Evolutionary conservation across 1,140 invertebrate species (phyloP).

Genomic region (Matsumurasca onukii): DNA sequence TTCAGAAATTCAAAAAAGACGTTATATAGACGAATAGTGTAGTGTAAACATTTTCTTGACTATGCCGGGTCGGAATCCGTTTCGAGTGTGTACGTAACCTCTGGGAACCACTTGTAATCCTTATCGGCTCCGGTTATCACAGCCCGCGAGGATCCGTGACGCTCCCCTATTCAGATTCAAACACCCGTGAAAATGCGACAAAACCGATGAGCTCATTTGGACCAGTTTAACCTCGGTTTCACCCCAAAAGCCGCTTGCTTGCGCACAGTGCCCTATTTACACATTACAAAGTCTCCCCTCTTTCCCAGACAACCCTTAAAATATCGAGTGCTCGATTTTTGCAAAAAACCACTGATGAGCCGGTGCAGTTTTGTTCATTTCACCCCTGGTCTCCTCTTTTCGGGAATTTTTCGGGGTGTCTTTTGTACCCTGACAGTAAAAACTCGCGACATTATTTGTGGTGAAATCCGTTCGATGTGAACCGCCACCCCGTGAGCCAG

Average conservation of each 20-base stretch:
- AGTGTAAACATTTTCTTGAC: no score
- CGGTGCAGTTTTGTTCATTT: conserved; percentile 30
- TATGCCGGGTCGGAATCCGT: no score
- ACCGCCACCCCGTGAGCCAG: background rate
- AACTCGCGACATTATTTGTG: conserved; percentile 34
- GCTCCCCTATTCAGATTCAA: conserved; percentile 26
- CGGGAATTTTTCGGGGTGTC: conserved; percentile 5
- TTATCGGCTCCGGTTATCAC: background rate
- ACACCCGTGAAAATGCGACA: conserved; percentile 36
- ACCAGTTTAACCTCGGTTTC: conserved; percentile 38
- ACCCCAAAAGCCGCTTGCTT: conserved; percentile 34
- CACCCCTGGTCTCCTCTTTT: conserved; percentile 25
- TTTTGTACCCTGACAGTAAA: background rate
- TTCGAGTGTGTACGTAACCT: conserved; percentile 5
- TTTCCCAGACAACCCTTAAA: conserved; percentile 26
- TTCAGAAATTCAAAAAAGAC: no score
- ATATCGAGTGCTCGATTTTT: conserved; percentile 10
- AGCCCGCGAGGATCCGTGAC: conserved; percentile 20
- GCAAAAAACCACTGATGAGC: conserved; percentile 18
- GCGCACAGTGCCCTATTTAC: conserved; percentile 21
- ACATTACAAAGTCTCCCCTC: conserved; percentile 19
- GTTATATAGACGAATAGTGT: no score
- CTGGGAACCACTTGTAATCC: conserved; percentile 1
- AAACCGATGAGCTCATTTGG: conserved; percentile 37
- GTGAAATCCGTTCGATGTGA: conserved; percentile 33